Evolutionary conservation across 1,140 invertebrate species (phyloP).

Genomic region (Pachyrhynchus sulphureomaculatus): DNA sequence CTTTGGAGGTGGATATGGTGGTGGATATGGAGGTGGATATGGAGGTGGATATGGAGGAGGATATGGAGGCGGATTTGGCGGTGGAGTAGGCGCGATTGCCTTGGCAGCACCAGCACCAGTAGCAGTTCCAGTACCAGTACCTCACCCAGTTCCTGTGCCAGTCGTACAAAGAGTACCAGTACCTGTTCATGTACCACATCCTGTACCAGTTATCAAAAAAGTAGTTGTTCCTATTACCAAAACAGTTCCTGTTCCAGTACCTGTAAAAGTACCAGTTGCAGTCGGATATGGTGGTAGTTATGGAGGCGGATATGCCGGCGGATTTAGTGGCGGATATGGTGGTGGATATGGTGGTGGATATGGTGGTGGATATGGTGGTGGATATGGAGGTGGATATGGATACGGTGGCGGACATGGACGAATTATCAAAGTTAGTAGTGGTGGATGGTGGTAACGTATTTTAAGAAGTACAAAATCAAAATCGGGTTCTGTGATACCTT

Average conservation of each 20-base stretch:
- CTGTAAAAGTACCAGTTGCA: not conserved
- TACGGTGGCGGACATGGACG: conserved; percentile 1
- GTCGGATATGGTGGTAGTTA: conserved; percentile 4
- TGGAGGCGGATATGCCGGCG: conserved; percentile 10
- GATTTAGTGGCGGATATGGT: not conserved
- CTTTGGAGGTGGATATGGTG: not conserved
- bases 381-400: no score
- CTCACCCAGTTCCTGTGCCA: conserved; percentile 6
- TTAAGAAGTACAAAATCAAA: no score
- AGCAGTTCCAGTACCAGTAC: conserved; percentile 9
- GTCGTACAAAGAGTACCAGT: conserved; percentile 11
- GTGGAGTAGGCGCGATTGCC: not conserved
- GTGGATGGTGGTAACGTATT: conserved; percentile 8
- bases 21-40: no score
- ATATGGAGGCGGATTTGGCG: not conserved
- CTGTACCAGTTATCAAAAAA: conserved; percentile 4
- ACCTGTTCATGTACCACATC: conserved; percentile 12
- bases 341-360: not conserved
- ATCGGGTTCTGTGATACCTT: no score
- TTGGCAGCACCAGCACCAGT: not conserved
- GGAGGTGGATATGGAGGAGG: conserved; percentile 1
- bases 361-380: not conserved
- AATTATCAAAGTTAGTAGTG: not conserved
- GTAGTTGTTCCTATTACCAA: not conserved
- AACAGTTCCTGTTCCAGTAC: conserved; percentile 7